phyloP scores from a whole-genome alignment of 2,797 vertebrate species.

The Tympanoctomys barrerae region DNA sequence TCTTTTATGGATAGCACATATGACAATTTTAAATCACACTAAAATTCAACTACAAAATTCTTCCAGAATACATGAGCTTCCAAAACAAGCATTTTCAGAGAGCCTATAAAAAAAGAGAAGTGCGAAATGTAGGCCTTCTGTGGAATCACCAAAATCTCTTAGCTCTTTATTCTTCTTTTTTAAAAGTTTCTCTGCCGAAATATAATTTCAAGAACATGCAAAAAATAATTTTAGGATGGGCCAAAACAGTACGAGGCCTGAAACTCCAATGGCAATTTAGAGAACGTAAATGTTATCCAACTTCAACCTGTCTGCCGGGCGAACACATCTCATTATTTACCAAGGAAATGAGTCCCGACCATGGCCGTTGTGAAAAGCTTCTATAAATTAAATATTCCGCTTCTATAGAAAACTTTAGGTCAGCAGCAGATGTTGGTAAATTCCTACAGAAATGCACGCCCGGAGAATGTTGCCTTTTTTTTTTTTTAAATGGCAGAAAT shows the following conservation, averaged over 20 bases:
- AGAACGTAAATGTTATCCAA: conserved; percentile 66
- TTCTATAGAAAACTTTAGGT: conserved; percentile 87
- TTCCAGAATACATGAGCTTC: conserved; percentile 84
- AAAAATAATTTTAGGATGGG: conserved; percentile 79
- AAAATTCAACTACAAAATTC: conserved; percentile 82
- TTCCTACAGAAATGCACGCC: conserved; percentile 87
- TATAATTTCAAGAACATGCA: conserved; percentile 83
- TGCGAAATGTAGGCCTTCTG: conserved; percentile 84
- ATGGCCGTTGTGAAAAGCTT: conserved; percentile 78
- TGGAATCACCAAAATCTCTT: conserved; percentile 84
- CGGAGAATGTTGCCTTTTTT: conserved; percentile 77
- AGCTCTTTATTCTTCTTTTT: conserved; percentile 83
- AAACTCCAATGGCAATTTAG: conserved; percentile 74
- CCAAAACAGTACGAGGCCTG: conserved; percentile 57
- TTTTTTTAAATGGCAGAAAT: conserved; percentile 89
- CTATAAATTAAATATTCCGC: conserved; percentile 77
- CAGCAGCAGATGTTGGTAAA: conserved; percentile 89
- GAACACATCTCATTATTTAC: conserved; percentile 74
- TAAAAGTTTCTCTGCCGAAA: conserved; percentile 80
- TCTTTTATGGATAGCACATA: conserved; percentile 77
- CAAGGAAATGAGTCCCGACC: conserved; percentile 73
- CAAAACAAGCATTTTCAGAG: conserved; percentile 83
- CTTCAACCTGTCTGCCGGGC: conserved; percentile 67
- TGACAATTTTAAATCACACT: conserved; percentile 81
- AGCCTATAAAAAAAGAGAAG: conserved; percentile 82